phyloP scores from a whole-genome alignment of 2,888 invertebrate species.

The Amorpha juglandis region DNA sequence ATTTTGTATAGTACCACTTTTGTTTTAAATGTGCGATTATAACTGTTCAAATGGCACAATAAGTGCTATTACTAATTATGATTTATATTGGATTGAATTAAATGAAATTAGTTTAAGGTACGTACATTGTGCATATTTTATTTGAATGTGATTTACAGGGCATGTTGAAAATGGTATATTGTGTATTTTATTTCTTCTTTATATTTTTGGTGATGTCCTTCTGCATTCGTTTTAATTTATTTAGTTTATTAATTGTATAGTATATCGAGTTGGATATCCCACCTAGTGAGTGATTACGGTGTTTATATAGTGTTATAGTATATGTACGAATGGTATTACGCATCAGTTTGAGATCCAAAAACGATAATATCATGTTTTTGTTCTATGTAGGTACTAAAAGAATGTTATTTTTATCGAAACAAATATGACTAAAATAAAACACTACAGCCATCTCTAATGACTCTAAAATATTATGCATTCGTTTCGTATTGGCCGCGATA shows the following conservation, averaged over 20 bases:
- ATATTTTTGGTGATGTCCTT: conserved; percentile 3
- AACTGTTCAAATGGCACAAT: not conserved
- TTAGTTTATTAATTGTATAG: not conserved
- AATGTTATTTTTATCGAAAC: too few relatives aligned
- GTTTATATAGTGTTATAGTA: conserved; percentile 6
- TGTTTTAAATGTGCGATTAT: too few relatives aligned
- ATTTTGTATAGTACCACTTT: too few relatives aligned
- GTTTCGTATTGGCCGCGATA: too few relatives aligned
- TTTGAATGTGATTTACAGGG: not conserved
- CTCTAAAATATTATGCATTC: too few relatives aligned
- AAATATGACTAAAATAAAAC: too few relatives aligned
- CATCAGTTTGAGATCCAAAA: conserved; percentile 6
- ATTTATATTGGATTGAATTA: not conserved
- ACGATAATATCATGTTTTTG: too few relatives aligned
- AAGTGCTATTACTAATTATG: not conserved
- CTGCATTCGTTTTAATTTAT: not conserved
- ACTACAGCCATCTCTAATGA: too few relatives aligned
- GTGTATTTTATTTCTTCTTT: not conserved
- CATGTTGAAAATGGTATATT: not conserved
- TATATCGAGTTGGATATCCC: conserved; percentile 24
- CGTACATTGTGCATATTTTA: not conserved
- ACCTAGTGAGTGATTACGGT: conserved; percentile 20
- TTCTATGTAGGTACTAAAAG: too few relatives aligned
- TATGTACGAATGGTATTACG: conserved; percentile 3
- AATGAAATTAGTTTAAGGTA: not conserved